Percentiles rank a stretch among this genome's conserved stretches.
Conservation (phyloP, 2,888 invertebrate genomes). For the Diarsia brunnea region DNA sequence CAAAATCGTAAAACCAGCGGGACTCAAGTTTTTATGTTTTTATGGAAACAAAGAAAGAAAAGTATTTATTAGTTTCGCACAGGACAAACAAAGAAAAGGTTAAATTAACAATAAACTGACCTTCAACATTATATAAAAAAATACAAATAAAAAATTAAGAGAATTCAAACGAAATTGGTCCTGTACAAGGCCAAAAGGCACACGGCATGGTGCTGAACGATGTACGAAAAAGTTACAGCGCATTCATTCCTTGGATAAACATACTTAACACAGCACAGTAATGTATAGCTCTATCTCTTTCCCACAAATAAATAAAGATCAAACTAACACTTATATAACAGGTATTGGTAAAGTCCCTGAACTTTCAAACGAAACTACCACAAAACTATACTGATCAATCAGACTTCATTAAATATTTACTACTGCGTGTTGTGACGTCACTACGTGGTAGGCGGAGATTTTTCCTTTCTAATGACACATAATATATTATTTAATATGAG, state of each 20-base stretch:
- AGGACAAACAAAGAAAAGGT: no score
- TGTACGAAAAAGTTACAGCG: no score
- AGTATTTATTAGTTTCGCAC: no score
- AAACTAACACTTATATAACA: neutral
- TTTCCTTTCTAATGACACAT: constrained; percentile 33
- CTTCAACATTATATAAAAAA: no score
- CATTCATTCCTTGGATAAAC: no score
- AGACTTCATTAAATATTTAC: constrained; percentile 43
- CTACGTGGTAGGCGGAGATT: constrained; percentile 18
- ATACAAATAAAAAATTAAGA: no score
- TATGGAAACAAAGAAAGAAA: no score
- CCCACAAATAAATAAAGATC: neutral
- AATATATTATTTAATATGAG: constrained; percentile 53
- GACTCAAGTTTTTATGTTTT: fast-evolving
- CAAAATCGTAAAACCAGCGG: no score
- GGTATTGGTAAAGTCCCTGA: neutral
- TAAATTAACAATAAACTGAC: no score
- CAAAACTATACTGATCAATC: constrained; percentile 49
- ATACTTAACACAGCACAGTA: neutral
- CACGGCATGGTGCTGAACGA: no score
- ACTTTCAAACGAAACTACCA: constrained; percentile 12
- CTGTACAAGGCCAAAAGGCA: no score
- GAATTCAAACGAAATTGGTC: no score
- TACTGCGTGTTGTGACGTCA: constrained; percentile 34
- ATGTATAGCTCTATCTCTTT: neutral